Evolutionary conservation across 1,140 invertebrate genomes (phyloP).

Genomic region (Eriosoma lanigerum): DNA sequence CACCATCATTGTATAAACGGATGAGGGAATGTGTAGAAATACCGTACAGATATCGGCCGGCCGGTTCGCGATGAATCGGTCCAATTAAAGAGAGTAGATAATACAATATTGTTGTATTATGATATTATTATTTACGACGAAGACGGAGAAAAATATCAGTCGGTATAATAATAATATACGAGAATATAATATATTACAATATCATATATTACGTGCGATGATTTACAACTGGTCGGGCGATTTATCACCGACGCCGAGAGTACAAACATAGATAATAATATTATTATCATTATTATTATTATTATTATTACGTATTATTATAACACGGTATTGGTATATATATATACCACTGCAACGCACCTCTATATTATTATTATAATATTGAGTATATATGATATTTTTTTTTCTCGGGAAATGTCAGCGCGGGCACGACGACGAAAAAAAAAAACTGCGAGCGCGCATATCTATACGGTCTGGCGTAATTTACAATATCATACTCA

Average conservation of each 20-base stretch:
- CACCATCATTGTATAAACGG: no score
- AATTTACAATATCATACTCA: constrained; percentile 12
- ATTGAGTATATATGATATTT: not conserved
- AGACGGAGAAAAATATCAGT: constrained; percentile 5
- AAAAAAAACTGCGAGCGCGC: constrained; percentile 26
- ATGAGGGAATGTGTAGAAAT: no score
- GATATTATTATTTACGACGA: not conserved
- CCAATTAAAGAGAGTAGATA: constrained; percentile 15
- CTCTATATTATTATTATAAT: constrained; percentile 6
- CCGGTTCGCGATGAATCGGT: constrained; percentile 23
- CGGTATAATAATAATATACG: not conserved
- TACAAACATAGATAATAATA: not conserved
- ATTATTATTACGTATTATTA: no score
- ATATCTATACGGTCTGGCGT: not conserved
- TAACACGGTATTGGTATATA: no score
- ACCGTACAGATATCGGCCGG: not conserved
- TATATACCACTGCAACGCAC: no score
- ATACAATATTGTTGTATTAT: not conserved
- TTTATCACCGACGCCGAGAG: constrained; percentile 30
- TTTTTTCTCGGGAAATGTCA: constrained; percentile 34
- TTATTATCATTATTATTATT: no score
- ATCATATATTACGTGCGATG: not conserved
- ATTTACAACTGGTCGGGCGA: constrained; percentile 37
- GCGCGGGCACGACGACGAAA: not conserved
- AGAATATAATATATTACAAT: not conserved